phyloP scores from a whole-genome alignment of 2,797 vertebrate species.

The Myotis planiceps region DNA sequence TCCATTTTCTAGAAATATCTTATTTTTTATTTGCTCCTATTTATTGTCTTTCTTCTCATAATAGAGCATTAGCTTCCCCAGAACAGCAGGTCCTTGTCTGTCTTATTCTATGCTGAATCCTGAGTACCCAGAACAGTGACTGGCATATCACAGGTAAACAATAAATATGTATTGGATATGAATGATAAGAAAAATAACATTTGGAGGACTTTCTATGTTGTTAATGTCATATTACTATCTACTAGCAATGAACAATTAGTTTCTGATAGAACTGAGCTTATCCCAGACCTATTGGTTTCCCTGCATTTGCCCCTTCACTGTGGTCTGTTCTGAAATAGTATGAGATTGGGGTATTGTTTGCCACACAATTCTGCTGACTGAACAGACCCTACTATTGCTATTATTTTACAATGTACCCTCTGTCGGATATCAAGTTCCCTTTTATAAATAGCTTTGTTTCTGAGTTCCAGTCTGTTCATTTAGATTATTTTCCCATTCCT shows the following conservation, averaged over 20 bases:
- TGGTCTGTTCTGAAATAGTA: background rate
- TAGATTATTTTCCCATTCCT: background rate
- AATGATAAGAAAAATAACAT: background rate
- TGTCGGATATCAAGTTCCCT: background rate
- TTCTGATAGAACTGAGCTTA: no score
- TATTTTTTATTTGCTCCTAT: background rate
- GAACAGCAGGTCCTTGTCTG: background rate
- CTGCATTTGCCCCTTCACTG: no score
- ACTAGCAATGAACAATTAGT: no score
- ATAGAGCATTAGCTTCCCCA: background rate
- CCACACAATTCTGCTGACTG: background rate
- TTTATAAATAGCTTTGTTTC: background rate
- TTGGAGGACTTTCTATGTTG: background rate
- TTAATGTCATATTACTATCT: no score
- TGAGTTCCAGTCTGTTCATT: background rate
- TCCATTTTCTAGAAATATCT: background rate
- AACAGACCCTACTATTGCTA: background rate
- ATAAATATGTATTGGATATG: background rate
- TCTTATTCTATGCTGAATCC: background rate
- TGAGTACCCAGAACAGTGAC: background rate
- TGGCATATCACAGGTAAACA: background rate
- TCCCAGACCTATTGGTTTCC: no score
- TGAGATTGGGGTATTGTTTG: background rate
- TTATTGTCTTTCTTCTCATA: constrained; percentile 7
- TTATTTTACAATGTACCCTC: background rate